Percentiles rank a stretch among this genome's conserved stretches.
Conservation (phyloP, 2,888 invertebrate genomes). For the Clistopyga incitator region DNA sequence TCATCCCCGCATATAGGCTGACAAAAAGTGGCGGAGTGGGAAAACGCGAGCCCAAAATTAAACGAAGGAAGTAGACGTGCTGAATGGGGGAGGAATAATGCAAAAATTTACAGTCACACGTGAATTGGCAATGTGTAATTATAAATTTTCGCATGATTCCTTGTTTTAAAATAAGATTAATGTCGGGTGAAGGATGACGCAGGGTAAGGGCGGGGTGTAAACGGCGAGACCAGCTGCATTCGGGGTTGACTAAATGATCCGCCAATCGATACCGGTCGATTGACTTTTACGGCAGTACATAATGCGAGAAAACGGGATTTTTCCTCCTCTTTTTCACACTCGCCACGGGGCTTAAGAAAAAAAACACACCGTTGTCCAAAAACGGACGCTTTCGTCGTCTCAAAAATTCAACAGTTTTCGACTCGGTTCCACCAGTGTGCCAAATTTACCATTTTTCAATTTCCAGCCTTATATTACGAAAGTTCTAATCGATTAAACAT, state of each 20-base stretch:
- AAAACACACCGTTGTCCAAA: slow-evolving; percentile 5
- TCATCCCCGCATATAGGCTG: not conserved
- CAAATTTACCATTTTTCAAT: slow-evolving; percentile 28
- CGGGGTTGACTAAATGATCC: slow-evolving; percentile 53
- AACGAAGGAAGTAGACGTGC: not conserved
- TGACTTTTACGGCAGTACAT: slow-evolving; percentile 62
- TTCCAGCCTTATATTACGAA: slow-evolving; percentile 28
- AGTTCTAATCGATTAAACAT: slow-evolving; percentile 30
- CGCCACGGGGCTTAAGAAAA: slow-evolving; percentile 36
- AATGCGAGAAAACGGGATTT: slow-evolving; percentile 23
- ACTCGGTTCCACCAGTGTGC: slow-evolving; percentile 46
- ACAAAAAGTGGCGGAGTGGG: slow-evolving; percentile 6
- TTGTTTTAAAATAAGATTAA: slow-evolving; percentile 13
- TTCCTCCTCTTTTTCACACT: slow-evolving; percentile 27
- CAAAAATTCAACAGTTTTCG: slow-evolving; percentile 10
- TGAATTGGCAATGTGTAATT: slow-evolving; percentile 14
- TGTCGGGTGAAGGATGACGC: slow-evolving; percentile 10
- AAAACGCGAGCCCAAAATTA: slow-evolving; percentile 2
- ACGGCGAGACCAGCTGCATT: slow-evolving; percentile 76
- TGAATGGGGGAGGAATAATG: not conserved
- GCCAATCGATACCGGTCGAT: slow-evolving; percentile 75
- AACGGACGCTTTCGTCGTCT: slow-evolving; percentile 12
- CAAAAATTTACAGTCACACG: not conserved
- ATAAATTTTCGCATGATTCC: slow-evolving; percentile 15
- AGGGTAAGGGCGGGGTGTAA: slow-evolving; percentile 9